Evolutionary conservation across 2,113 vertebrate species (phyloP), one percentile per base, ranked within the genome.

Genomic region (Brachyhypopomus gauderio): DNA sequence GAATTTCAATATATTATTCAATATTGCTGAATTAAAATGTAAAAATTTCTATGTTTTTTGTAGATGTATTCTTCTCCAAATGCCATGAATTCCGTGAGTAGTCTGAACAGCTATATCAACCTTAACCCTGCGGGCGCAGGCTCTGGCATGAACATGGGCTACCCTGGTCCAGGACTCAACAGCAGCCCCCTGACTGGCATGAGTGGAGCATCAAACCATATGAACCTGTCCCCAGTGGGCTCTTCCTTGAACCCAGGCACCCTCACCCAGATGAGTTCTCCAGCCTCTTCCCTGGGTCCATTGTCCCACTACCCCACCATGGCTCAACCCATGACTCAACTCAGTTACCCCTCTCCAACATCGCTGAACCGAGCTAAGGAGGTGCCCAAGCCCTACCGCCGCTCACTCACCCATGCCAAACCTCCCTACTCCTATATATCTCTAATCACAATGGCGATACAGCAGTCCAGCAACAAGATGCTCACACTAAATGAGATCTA

Each of bases 401-500:
- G 95, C 59, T 95, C 95, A 0, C 91, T 96, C 88, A 95, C 95
- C 48, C 96, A 96, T 0, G 96, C 96, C 91, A 97, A 97, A 88
- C 96, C 96, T 0, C 96, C 96, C 0, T 97, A 97, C 72, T 97
- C 96, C 25, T 97, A 97, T 92, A 97, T 97, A 92, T 97, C 96
- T 3, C 96, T 97, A 85, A 97, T 97, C 89, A 96, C 96, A 86
- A 97, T 97, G 96, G 96, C 96, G 0, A 97, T 96, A 87, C 95
- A 96, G 91, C 96, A 97, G 92, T 95, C 95, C 0, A 91, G 91
- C 22, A 95, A 92, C 90, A 97, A 97, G 92, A 97, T 96, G 96
- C 93, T 97, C 45, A 96, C 96, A 0, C 91, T 96, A 77, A 97
- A 96, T 0, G 95, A 97, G 91, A 97, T 97, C 90, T 97, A 97